Evolutionary conservation across 2,113 vertebrate species (phyloP), one percentile per base, ranked within the genome.

Genomic region (Calidris pugnax): DNA sequence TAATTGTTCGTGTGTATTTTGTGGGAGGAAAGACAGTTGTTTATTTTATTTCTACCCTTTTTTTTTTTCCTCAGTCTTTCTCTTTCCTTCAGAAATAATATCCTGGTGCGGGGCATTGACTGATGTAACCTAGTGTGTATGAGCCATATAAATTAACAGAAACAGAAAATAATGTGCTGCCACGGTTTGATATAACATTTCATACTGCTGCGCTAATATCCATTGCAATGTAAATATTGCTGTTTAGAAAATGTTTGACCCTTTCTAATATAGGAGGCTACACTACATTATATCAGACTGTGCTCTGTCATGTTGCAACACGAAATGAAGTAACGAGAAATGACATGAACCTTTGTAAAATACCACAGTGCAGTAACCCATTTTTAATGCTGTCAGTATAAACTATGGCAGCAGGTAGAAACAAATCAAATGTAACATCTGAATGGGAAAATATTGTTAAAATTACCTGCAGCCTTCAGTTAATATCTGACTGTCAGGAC

Each of bases 321-420:
- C 4, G 55, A 94, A 79, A 77, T 83, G 87, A 90, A 90, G 86
- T 97, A 97, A 97, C 83, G 74, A 96, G 95, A 97, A 95, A 75
- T 96, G 96, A 93, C 96, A 79, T 23, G 86, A 97, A 96, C 93
- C 95, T 96, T 97, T 96, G 88, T 94, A 88, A 97, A 97, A 97
- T 96, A 95, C 80, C 92, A 96, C 87, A 77, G 74, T 85, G 96
- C 91, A 83, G 85, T 92, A 97, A 96, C 94, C 94, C 89, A 80
- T 95, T 93, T 97, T 97, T 96, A 97, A 94, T 82, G 89, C 94
- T 97, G 95, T 95, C 97, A 94, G 60, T 67, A 81, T 64, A 84
- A 73, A 62, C 83, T 94, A 81, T 28, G 81, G 83, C 23, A 94
- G 78, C 87, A 95, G 89, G 94, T 92, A 95, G 95, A 92, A 96